These are phyloP conservation scores for Polietes domitor DNA, from an alignment of 2,888 invertebrate genomes.

Conservation along the genomic window DNA sequence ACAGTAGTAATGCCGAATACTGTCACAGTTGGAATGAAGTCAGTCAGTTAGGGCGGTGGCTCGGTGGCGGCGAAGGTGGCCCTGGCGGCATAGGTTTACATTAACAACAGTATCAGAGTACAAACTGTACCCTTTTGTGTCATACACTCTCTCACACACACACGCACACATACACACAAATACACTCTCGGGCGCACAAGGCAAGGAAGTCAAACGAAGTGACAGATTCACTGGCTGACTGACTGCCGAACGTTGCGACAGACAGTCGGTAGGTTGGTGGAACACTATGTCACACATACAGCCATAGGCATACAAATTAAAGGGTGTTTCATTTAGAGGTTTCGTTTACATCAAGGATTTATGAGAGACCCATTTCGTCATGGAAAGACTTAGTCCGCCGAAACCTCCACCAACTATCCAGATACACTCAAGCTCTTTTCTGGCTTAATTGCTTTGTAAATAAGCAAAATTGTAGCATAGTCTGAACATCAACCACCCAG, in stretches of 20 bases:
- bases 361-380: no score
- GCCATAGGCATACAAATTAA: slow-evolving; percentile 43
- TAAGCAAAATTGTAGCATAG: no score
- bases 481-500: no score
- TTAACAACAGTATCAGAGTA: slow-evolving; percentile 79
- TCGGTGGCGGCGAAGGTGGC: slow-evolving; percentile 13
- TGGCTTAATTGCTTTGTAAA: no score
- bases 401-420: no score
- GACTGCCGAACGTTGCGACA: slow-evolving; percentile 64
- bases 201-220: slow-evolving; percentile 69
- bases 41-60: slow-evolving; percentile 30
- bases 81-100: slow-evolving; percentile 64
- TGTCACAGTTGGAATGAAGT: slow-evolving; percentile 24
- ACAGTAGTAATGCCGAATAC: slow-evolving; percentile 40
- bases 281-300: slow-evolving; percentile 30
- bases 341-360: no score
- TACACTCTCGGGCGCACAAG: slow-evolving; percentile 29
- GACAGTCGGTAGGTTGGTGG: slow-evolving; percentile 44
- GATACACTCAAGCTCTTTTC: no score
- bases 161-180: not conserved
- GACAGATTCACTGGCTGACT: slow-evolving; percentile 67
- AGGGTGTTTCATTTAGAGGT: no score
- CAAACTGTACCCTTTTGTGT: slow-evolving; percentile 75
- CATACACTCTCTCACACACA: slow-evolving; percentile 13
- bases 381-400: no score